Evolutionary conservation across 2,888 invertebrate genomes (phyloP).

Genomic region (Callyntrura guangdongensis): DNA sequence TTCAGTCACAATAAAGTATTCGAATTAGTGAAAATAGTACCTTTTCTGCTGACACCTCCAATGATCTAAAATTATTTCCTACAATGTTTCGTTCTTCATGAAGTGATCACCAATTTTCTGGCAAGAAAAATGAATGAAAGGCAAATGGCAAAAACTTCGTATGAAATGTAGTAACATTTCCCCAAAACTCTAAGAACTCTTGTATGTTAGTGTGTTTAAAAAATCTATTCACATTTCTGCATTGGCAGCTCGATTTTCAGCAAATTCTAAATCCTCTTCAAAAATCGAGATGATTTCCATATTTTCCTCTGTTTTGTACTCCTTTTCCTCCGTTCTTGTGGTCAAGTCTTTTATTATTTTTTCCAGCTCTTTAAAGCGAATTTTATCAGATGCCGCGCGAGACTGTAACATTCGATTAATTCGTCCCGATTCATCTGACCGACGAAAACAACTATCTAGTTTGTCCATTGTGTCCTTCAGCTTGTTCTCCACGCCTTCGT

Average conservation of each 20-base stretch:
- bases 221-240: not conserved
- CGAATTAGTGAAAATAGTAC: too few species aligned
- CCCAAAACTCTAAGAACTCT: not conserved
- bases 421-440: not conserved
- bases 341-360: slow-evolving; percentile 48
- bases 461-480: not conserved
- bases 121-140: not conserved
- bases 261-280: slow-evolving; percentile 19
- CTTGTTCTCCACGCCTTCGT: slow-evolving; percentile 26
- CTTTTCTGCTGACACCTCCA: slow-evolving; percentile 8
- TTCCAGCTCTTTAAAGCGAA: slow-evolving; percentile 51
- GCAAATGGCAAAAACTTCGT: not conserved
- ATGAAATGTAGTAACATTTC: not conserved
- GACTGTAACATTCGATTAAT: not conserved
- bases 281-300: slow-evolving; percentile 12
- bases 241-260: not conserved
- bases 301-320: slow-evolving; percentile 20
- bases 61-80: not conserved
- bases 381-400: slow-evolving; percentile 1
- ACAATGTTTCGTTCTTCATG: not conserved
- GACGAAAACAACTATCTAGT: not conserved
- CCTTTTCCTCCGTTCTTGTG: slow-evolving; percentile 39
- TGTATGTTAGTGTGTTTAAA: too few species aligned
- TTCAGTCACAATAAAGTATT: too few species aligned
- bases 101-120: not conserved